Evolutionary conservation across 2,888 invertebrate species (phyloP).

Genomic region (Campoplex capitator): DNA sequence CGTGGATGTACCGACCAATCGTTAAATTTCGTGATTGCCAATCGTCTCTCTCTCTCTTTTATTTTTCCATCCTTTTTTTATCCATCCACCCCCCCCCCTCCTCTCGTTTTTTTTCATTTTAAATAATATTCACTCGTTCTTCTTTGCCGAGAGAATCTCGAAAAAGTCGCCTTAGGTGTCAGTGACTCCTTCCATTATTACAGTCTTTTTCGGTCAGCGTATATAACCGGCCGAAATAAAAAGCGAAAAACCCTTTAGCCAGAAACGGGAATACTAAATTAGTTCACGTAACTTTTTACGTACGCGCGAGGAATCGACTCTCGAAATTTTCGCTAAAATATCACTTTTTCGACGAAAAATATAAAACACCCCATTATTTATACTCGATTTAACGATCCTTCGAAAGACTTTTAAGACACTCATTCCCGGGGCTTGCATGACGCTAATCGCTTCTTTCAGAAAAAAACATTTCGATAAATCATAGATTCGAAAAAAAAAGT

Average conservation of each 20-base stretch:
- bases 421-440: slow-evolving; percentile 22
- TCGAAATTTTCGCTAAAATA: slow-evolving; percentile 3
- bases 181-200: slow-evolving; percentile 19
- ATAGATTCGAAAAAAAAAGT: neutral
- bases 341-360: slow-evolving; percentile 19
- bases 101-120: neutral
- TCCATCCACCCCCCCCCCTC: neutral
- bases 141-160: neutral
- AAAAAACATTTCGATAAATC: slow-evolving; percentile 9
- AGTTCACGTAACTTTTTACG: neutral
- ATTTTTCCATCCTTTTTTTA: slow-evolving; percentile 11
- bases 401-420: slow-evolving; percentile 24
- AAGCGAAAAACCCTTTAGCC: neutral
- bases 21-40: slow-evolving; percentile 73
- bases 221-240: neutral
- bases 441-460: neutral
- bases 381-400: slow-evolving; percentile 28
- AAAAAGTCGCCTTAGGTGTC: slow-evolving; percentile 1
- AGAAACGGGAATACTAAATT: slow-evolving; percentile 12
- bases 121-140: slow-evolving; percentile 8
- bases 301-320: neutral
- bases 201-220: neutral
- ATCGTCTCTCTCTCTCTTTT: slow-evolving; percentile 34
- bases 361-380: slow-evolving; percentile 42
- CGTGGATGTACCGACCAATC: slow-evolving; percentile 69